These are phyloP conservation scores for Drosophila funebris DNA, from an alignment of 1,140 invertebrate genomes.

Conservation along the genomic window DNA sequence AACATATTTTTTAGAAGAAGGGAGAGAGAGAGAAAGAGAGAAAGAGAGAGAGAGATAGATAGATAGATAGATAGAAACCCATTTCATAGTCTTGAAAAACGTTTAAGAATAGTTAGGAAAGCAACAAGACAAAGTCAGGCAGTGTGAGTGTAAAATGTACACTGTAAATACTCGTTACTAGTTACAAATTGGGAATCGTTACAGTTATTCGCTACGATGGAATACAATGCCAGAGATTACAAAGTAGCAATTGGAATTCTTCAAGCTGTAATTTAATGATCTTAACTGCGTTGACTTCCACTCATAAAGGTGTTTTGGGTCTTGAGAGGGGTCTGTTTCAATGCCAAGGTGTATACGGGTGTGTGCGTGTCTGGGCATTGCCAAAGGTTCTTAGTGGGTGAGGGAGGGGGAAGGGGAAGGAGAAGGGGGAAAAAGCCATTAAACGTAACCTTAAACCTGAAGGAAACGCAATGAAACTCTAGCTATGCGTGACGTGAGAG, in stretches of 20 bases:
- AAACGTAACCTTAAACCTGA: conserved; percentile 6
- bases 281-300: neutral
- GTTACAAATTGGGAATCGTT: too few species aligned
- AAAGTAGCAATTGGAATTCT: neutral
- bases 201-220: too few species aligned
- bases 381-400: neutral
- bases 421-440: neutral
- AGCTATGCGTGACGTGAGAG: conserved; percentile 20
- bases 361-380: neutral
- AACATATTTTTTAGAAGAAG: too few species aligned
- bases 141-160: too few species aligned
- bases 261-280: neutral
- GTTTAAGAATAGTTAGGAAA: too few species aligned
- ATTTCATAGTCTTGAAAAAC: too few species aligned
- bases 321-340: neutral
- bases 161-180: too few species aligned
- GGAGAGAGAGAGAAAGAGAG: too few species aligned
- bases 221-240: neutral
- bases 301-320: neutral
- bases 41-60: too few species aligned
- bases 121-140: too few species aligned
- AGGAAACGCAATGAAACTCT: neutral
- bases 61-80: too few species aligned
- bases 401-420: neutral
- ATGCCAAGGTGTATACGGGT: neutral